Percentiles rank a stretch among this genome's conserved stretches.
phyloP scores from a whole-genome alignment of 2,888 invertebrate genomes.

The Hoplodrina ambigua region DNA sequence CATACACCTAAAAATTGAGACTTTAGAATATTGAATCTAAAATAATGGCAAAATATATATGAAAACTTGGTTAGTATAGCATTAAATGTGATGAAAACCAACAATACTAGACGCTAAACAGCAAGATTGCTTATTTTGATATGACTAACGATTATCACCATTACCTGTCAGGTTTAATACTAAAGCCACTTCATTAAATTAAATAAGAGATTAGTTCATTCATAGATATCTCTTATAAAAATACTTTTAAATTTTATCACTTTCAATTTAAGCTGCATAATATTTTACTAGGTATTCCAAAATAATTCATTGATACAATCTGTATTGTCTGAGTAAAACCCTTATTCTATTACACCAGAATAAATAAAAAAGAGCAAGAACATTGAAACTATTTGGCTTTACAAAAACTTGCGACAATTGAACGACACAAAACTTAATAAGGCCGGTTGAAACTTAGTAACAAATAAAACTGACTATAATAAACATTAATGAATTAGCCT shows the following conservation, averaged over 20 bases:
- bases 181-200: slow-evolving; percentile 52
- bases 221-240: slow-evolving; percentile 61
- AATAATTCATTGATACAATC: slow-evolving; percentile 41
- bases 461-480: slow-evolving; percentile 55
- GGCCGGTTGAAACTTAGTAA: slow-evolving; percentile 47
- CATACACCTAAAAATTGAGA: slow-evolving; percentile 33
- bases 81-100: slow-evolving; percentile 30
- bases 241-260: slow-evolving; percentile 62
- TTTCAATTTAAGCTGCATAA: slow-evolving; percentile 47
- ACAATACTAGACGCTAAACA: slow-evolving; percentile 51
- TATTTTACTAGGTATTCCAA: slow-evolving; percentile 35
- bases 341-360: slow-evolving; percentile 23
- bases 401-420: slow-evolving; percentile 33
- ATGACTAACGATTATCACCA: slow-evolving; percentile 63
- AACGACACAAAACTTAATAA: slow-evolving; percentile 52
- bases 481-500: slow-evolving; percentile 58
- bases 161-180: slow-evolving; percentile 57
- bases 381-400: slow-evolving; percentile 28
- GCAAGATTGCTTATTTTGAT: slow-evolving; percentile 65
- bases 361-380: slow-evolving; percentile 2
- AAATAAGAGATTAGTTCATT: slow-evolving; percentile 46
- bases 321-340: slow-evolving; percentile 42
- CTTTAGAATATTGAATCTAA: slow-evolving; percentile 37
- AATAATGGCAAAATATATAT: slow-evolving; percentile 52
- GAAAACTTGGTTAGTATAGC: slow-evolving; percentile 23